Percentiles rank a stretch among this genome's conserved stretches.
phyloP scores from a whole-genome alignment of 2,797 vertebrate genomes.

The Sebastes umbrosus region DNA sequence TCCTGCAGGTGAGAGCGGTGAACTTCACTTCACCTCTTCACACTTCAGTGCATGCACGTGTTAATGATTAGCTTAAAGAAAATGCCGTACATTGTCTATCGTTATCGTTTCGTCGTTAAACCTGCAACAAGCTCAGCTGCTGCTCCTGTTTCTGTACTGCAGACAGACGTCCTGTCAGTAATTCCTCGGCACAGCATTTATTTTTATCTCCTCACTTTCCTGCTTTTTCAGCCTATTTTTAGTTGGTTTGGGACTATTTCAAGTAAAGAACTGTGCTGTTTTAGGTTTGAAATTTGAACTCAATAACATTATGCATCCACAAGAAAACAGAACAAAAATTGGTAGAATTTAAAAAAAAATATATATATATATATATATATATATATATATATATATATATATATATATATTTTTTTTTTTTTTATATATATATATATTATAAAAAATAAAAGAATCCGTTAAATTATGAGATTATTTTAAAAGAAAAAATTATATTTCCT shows the following conservation, averaged over 20 bases:
- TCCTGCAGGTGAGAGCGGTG: constrained; percentile 84
- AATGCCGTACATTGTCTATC: background rate
- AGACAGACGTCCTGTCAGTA: background rate
- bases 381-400: too few relatives aligned
- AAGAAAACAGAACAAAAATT: background rate
- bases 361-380: too few relatives aligned
- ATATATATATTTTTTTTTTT: too few relatives aligned
- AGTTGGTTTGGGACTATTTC: background rate
- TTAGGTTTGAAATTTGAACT: background rate
- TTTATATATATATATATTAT: too few relatives aligned
- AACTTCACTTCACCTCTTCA: too few relatives aligned
- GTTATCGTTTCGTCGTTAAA: background rate
- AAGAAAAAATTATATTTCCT: too few relatives aligned
- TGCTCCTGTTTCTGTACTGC: background rate
- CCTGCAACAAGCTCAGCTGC: background rate
- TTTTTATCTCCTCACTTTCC: background rate
- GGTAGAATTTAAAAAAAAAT: too few relatives aligned
- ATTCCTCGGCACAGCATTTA: background rate
- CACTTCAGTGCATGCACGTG: background rate
- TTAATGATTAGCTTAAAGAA: background rate
- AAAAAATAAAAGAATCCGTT: background rate
- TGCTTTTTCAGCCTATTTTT: too few relatives aligned
- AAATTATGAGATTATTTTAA: too few relatives aligned
- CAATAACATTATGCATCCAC: background rate
- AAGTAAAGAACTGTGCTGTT: background rate